Conservation (phyloP, 30 jellyfish, hydroid and myxozoan genomes). For the Turritopsis rubra region DNA sequence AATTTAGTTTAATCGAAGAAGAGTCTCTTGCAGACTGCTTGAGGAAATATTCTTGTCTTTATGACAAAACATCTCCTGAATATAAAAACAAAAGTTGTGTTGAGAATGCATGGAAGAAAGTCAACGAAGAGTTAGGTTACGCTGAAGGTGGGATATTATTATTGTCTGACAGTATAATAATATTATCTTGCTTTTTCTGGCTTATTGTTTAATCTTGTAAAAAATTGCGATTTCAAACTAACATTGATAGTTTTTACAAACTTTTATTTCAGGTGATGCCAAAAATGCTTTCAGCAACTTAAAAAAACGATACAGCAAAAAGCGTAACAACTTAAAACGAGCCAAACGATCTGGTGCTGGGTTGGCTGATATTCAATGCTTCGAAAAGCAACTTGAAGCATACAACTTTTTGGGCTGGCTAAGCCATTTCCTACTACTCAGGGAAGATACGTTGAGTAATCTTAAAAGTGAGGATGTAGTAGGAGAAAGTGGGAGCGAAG, state of each 20-base stretch:
- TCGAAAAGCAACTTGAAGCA: slow-evolving; percentile 18
- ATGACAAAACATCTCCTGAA: no score
- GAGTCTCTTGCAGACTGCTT: no score
- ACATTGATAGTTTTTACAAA: neutral
- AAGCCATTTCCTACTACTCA: neutral
- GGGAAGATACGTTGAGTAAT: neutral
- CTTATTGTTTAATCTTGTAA: neutral
- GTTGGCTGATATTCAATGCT: slow-evolving; percentile 13
- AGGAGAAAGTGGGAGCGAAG: neutral
- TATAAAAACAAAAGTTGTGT: no score
- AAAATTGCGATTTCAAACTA: neutral
- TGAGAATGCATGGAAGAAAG: no score
- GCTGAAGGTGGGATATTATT: no score
- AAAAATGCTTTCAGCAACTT: slow-evolving; percentile 17
- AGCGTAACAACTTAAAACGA: neutral
- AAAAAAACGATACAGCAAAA: slow-evolving; percentile 38
- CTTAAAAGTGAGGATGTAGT: neutral
- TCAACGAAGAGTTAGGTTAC: no score
- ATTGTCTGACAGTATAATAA: no score
- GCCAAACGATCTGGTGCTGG: slow-evolving; percentile 21
- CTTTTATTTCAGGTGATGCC: neutral
- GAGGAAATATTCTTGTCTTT: no score
- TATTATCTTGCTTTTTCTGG: no score
- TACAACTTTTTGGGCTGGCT: slow-evolving; percentile 34
- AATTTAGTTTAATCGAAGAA: no score